Evolutionary conservation across 2,888 invertebrate genomes (phyloP).

Genomic region (Amiota communis): DNA sequence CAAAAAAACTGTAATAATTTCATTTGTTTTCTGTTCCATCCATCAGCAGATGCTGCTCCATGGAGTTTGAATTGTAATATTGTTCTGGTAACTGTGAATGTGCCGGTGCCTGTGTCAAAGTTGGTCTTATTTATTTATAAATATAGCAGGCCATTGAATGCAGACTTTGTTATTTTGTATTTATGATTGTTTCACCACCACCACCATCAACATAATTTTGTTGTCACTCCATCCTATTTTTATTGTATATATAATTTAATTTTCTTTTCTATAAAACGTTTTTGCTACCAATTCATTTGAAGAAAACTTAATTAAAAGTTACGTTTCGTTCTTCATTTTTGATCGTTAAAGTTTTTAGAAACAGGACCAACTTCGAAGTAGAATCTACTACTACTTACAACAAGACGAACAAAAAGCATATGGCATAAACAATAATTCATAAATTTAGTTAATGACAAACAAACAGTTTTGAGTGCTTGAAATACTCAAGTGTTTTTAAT

Average conservation of each 20-base stretch:
- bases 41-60: too few species aligned
- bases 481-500: slow-evolving; percentile 41
- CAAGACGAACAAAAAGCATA: background rate
- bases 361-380: too few species aligned
- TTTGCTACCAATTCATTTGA: slow-evolving; percentile 32
- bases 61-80: too few species aligned
- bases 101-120: background rate
- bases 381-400: background rate
- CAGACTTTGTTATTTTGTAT: background rate
- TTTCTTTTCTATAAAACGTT: slow-evolving; percentile 22
- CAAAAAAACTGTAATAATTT: slow-evolving; percentile 14
- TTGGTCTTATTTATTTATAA: background rate
- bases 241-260: too few species aligned
- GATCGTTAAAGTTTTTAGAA: background rate
- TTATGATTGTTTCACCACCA: too few species aligned
- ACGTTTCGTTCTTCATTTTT: slow-evolving; percentile 21
- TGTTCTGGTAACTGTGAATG: background rate
- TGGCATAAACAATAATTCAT: slow-evolving; percentile 7
- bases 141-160: slow-evolving; percentile 3
- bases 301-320: slow-evolving; percentile 41
- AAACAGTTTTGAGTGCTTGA: slow-evolving; percentile 20
- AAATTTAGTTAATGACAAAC: slow-evolving; percentile 26
- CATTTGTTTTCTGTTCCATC: background rate
- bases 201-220: too few species aligned
- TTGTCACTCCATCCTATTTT: too few species aligned